Evolutionary conservation across 1,140 invertebrate genomes (phyloP), one percentile per base, ranked within the genome.

Genomic region (Drosophila grimshawi): DNA sequence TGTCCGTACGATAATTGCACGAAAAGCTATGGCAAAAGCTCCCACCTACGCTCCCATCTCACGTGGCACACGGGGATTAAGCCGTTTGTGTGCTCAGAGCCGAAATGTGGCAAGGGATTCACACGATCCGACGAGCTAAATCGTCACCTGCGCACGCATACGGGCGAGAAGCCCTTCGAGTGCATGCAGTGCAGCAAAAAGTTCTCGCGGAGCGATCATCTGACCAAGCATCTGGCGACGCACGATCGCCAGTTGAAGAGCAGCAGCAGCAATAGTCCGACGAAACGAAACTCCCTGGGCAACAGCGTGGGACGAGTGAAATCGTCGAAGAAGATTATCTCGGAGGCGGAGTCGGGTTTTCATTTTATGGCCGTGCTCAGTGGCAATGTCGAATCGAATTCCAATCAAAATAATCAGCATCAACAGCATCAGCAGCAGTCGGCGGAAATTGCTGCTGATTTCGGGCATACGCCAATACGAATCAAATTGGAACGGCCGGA

Each of bases 121-220:
- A 92, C 92, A 8, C 78, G 91, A n/a, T 92, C 91, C 5, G 90
- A 92, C 57, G 90, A 93, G 56, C 80, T 93, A 10, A 92, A 89
- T 55, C 79, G 91, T 29, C 95, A 95, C 79, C 93, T 95, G 41
- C 93, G 95, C 61, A 94, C 94, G 35, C 95, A 95, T 85, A 95
- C 95, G 2, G 97, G 67, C 95, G 96, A 97, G 76, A 97, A 97
- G 80, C 94, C 96, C 1, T 97, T 97, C 90, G 93, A 94, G 6
- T 97, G 97, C 89, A 92, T 93, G 0, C 93, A 95, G 7, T 97
- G 97, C 82, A 93, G 93, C 5, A 97, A 97, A 85, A 93, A 95
- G 33, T 98, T 98, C 89, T 96, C 96, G 91, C 93, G 97, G 4
- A 97, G 96, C 29, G 97, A 98, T 91, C 97, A 98, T 92, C 93